A percentile compares a stretch with the other conserved stretches of the same genome.
Evolutionary conservation across 2,113 vertebrate genomes (phyloP).

Genomic region (Pterocles gutturalis): DNA sequence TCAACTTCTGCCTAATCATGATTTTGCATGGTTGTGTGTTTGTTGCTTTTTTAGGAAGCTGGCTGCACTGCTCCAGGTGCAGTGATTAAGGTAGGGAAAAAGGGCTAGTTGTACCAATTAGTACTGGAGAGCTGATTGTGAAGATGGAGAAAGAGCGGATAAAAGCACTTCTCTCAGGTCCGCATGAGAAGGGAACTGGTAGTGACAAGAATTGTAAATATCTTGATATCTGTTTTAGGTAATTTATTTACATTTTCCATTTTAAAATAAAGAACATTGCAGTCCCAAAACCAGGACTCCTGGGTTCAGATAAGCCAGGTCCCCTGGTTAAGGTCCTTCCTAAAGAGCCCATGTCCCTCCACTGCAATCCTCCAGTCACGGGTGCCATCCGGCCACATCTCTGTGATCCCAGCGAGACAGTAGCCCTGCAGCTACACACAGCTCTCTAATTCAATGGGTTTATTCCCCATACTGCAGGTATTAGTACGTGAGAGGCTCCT

Average conservation of each 20-base stretch:
- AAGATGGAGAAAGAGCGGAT: neutral
- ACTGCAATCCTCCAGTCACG: no score
- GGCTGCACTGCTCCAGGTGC: neutral
- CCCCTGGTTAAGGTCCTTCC: neutral
- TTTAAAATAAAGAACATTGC: neutral
- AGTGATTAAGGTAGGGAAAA: neutral
- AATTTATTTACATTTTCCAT: neutral
- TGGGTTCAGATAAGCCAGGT: neutral
- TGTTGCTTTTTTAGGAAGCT: neutral
- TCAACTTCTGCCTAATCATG: neutral
- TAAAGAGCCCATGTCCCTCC: neutral
- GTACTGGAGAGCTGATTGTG: neutral
- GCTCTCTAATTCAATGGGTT: neutral
- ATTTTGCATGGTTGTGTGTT: neutral
- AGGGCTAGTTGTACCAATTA: neutral
- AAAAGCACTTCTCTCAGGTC: neutral
- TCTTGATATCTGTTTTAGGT: neutral
- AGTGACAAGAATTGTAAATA: neutral
- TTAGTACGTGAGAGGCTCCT: neutral
- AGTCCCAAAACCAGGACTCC: neutral
- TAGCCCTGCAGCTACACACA: neutral
- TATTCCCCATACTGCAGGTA: neutral
- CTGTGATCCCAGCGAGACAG: neutral
- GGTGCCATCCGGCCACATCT: fast-evolving
- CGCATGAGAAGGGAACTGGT: neutral